Evolutionary conservation across 2,113 vertebrate species (phyloP).

Genomic region (Pluvianellus socialis): DNA sequence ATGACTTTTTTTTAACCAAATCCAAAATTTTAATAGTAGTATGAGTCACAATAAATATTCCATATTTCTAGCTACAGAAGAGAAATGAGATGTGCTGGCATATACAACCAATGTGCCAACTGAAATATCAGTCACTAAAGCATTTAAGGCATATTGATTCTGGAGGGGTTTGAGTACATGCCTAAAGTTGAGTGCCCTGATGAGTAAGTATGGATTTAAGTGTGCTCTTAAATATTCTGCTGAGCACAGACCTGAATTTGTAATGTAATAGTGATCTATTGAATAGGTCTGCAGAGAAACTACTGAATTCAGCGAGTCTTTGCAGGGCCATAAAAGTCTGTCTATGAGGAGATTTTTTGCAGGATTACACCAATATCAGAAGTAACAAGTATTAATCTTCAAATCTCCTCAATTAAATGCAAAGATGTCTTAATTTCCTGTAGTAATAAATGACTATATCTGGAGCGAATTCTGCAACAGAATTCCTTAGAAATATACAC

Average conservation of each 20-base stretch:
- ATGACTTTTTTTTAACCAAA: background rate
- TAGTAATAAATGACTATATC: background rate
- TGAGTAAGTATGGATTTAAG: slow-evolving; percentile 12
- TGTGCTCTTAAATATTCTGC: slow-evolving; percentile 36
- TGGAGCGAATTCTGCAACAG: background rate
- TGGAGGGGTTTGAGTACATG: background rate
- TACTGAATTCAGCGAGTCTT: background rate
- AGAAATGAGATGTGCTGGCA: background rate
- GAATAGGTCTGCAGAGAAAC: background rate
- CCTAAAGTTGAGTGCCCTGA: background rate
- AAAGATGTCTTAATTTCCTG: background rate
- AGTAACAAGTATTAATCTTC: background rate
- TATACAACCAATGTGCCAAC: background rate
- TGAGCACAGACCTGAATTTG: slow-evolving; percentile 12
- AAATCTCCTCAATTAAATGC: background rate
- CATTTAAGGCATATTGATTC: slow-evolving; percentile 29
- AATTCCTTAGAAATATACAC: background rate
- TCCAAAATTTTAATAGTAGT: background rate
- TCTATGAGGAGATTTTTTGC: background rate
- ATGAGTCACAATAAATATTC: background rate
- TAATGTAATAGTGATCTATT: background rate
- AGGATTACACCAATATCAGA: background rate
- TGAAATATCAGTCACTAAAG: background rate
- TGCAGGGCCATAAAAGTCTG: background rate
- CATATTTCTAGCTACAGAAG: background rate